Percentiles rank a stretch among this genome's conserved stretches.
Evolutionary conservation across 2,888 invertebrate genomes (phyloP).

Genomic region (Cylloceria caligata): DNA sequence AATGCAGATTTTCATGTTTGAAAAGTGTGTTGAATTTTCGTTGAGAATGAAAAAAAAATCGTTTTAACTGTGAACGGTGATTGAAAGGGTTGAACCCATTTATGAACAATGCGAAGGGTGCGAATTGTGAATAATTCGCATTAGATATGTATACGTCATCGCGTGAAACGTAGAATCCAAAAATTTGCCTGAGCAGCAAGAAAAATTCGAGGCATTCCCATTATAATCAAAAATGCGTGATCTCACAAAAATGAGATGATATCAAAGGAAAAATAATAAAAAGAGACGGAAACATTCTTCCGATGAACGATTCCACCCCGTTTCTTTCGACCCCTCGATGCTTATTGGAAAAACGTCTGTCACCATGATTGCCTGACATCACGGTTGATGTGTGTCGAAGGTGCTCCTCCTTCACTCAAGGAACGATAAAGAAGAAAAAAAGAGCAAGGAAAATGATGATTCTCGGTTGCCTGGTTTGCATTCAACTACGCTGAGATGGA

Average conservation of each 20-base stretch:
- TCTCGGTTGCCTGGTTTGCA: constrained; percentile 12
- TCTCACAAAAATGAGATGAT: neutral
- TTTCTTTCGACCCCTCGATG: neutral
- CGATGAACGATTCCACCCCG: constrained; percentile 33
- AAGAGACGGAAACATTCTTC: neutral
- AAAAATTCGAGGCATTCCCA: constrained; percentile 7
- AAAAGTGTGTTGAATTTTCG: neutral
- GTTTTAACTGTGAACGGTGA: neutral
- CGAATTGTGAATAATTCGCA: neutral
- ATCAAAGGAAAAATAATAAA: neutral
- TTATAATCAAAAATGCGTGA: constrained; percentile 16
- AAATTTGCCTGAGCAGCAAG: neutral
- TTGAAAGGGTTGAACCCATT: neutral
- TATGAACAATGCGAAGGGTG: neutral
- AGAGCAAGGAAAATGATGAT: constrained; percentile 17
- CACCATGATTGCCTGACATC: constrained; percentile 44
- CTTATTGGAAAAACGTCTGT: constrained; percentile 46
- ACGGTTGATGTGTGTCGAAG: constrained; percentile 35
- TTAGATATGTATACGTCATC: neutral
- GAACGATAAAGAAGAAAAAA: neutral
- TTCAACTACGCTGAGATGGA: neutral
- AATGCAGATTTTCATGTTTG: too few species aligned
- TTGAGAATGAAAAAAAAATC: neutral
- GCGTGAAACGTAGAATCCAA: neutral
- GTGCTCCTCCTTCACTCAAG: neutral